Base-by-base conservation (phyloP, 1,140 invertebrate species). In the Meteorus sp. region DNA sequence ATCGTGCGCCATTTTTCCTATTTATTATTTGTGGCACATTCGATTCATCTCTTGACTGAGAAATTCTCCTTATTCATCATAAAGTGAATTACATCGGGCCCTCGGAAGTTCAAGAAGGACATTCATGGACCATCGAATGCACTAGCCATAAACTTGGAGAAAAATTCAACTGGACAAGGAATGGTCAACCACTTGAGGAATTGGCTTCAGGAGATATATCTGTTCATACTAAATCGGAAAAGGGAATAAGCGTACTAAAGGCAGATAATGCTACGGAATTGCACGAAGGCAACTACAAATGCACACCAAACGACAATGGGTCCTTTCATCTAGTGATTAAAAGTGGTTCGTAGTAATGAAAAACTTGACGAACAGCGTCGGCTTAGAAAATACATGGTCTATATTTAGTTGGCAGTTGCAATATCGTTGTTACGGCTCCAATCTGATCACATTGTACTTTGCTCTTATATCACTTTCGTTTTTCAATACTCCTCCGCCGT, bases 271-370 rank as follows among this genome's bases (percentile, higher is more conserved):
- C 72, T 2, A 68, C 61, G 9, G 73, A 72, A 22, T 64, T 9
- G 22, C 77, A 79, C 53, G 74, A 75, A 17, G 77, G 77, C 25
- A 61, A 63, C 41, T 79, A 79, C 65, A 74, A 70, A 50, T 79
- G 77, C 65, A 63, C 67, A 7, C 47, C 65, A 8, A 60, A 63
- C 43, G 57, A 63, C 54, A 45, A 59, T 59, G 68, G 66, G 0
- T 60, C 39, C 27, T 70, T 67, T 22, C 70, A 70, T 47, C 69
- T 79, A 7, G 58, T 55, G 33, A 63, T 79, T 69, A 53, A 70
- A 52, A 65, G 63, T 43, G 76, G 77, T 79, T 72, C 54, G 75
- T 78, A 73, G 53, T 56, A 56, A 53, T 20, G 37, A 22, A 58
- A 44, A 56, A 48, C 23, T 15, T 3, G 11, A 51, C 3, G 3